Conservation (phyloP, 2,888 invertebrate genomes). For the Acanthosepion pharaonis region DNA sequence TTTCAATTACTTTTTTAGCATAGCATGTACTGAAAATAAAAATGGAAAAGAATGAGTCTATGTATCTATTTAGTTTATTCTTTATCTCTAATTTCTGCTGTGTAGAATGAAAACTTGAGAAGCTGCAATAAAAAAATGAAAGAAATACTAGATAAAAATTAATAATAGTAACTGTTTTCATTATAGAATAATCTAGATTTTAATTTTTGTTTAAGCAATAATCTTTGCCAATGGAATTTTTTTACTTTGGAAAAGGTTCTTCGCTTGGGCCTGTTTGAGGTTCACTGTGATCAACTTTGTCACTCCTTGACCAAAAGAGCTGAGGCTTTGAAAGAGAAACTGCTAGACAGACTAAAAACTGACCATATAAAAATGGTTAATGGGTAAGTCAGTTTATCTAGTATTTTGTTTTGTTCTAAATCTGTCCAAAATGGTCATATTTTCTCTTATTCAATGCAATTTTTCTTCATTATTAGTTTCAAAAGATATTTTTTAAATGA, state of each 20-base stretch:
- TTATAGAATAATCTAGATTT: no score
- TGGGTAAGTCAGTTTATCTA: constrained; percentile 78
- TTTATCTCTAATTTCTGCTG: no score
- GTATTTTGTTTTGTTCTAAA: not conserved
- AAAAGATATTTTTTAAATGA: not conserved
- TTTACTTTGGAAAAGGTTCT: constrained; percentile 77
- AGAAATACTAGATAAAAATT: no score
- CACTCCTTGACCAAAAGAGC: constrained; percentile 82
- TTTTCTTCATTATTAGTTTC: not conserved
- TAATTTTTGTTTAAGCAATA: not conserved
- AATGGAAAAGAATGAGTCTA: no score
- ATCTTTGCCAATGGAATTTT: not conserved
- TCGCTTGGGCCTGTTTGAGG: constrained; percentile 87
- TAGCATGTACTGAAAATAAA: no score
- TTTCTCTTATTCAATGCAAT: not conserved
- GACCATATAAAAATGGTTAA: constrained; percentile 87
- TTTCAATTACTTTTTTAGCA: no score
- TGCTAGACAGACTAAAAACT: constrained; percentile 84
- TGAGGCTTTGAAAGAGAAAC: constrained; percentile 80
- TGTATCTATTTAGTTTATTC: no score
- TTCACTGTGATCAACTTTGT: constrained; percentile 87
- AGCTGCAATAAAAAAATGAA: no score
- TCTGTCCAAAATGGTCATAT: not conserved
- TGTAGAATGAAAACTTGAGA: no score
- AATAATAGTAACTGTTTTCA: no score